These are phyloP conservation scores for Gisinianus flammeolus DNA, from an alignment of 2,888 invertebrate species.

Conservation along the genomic window DNA sequence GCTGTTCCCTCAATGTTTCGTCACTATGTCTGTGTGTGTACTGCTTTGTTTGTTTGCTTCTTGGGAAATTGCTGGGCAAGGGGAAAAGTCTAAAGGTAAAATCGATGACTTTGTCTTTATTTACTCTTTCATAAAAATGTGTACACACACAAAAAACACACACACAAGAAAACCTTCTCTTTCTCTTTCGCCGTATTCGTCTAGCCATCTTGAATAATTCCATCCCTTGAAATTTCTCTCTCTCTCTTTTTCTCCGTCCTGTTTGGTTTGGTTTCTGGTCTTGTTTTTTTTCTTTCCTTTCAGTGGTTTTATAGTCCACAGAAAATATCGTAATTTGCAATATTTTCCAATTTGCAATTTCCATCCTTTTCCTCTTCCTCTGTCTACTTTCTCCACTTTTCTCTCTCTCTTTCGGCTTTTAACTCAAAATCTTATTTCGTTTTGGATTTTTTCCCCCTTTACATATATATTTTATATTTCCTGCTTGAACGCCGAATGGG, in stretches of 20 bases:
- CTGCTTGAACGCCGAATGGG: no score
- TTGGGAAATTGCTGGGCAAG: neutral
- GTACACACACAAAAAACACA: neutral
- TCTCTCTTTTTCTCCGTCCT: neutral
- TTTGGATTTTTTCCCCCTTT: no score
- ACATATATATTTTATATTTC: no score
- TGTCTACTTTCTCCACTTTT: neutral
- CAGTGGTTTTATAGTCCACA: neutral
- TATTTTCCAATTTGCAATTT: no score
- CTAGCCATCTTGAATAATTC: neutral
- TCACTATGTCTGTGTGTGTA: neutral
- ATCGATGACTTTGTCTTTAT: slow-evolving; percentile 5
- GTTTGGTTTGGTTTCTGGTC: neutral
- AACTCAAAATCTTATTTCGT: no score
- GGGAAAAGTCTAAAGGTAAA: neutral
- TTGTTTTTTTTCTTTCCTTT: neutral
- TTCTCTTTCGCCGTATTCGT: neutral
- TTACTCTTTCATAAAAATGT: neutral
- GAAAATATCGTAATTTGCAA: neutral
- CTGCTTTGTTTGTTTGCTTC: neutral
- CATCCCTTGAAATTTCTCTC: neutral
- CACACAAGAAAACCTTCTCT: neutral
- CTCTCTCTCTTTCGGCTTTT: no score
- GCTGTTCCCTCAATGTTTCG: neutral
- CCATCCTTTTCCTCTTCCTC: neutral